A percentile compares a stretch with the other conserved stretches of the same genome.
phyloP scores from a whole-genome alignment of 2,888 invertebrate genomes.

The Myopa testacea region DNA sequence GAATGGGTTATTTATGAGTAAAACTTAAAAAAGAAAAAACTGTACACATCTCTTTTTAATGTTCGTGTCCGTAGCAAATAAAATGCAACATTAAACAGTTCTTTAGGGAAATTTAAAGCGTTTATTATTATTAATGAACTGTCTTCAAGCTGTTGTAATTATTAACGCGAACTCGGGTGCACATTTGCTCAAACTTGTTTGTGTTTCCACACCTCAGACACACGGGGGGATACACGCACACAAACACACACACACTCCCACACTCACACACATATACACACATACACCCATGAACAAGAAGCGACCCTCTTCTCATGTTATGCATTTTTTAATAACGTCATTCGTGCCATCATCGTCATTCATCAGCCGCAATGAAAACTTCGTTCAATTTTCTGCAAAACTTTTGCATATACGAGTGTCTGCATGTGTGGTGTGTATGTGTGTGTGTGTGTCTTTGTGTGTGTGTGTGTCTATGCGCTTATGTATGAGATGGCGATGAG shows the following conservation, averaged over 20 bases:
- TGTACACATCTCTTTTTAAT: too few relatives aligned
- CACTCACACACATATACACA: not conserved
- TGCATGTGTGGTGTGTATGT: not conserved
- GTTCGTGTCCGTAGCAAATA: not conserved
- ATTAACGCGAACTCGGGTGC: slow-evolving; percentile 5
- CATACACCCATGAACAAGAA: not conserved
- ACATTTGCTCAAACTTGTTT: not conserved
- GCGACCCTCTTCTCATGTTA: not conserved
- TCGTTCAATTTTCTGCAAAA: slow-evolving; percentile 5
- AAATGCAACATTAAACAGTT: slow-evolving; percentile 6
- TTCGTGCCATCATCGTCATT: not conserved
- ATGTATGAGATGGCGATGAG: not conserved
- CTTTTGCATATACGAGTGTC: not conserved
- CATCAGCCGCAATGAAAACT: slow-evolving; percentile 19
- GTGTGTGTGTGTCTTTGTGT: not conserved
- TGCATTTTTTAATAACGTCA: slow-evolving; percentile 21
- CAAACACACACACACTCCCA: not conserved
- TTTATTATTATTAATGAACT: slow-evolving; percentile 33
- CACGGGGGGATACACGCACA: slow-evolving; percentile 4
- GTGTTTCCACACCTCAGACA: slow-evolving; percentile 17
- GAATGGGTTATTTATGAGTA: not conserved
- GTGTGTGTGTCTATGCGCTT: not conserved
- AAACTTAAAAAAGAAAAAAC: not conserved
- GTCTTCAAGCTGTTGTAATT: slow-evolving; percentile 17
- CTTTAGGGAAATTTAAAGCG: slow-evolving; percentile 10